Evolutionary conservation across 2,113 vertebrate species (phyloP).

Genomic region (Scolopax mira): DNA sequence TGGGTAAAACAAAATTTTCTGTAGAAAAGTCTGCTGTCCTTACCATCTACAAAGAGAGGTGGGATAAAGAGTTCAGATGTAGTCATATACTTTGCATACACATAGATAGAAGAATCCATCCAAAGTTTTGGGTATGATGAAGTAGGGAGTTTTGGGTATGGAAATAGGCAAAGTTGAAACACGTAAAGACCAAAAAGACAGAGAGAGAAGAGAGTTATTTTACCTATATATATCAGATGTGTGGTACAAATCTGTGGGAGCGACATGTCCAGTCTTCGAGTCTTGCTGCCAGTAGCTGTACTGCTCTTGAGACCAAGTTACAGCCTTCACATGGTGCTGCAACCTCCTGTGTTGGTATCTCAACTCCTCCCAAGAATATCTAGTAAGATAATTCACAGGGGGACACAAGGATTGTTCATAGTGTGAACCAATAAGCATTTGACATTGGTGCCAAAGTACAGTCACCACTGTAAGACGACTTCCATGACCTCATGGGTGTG

Average conservation of each 20-base stretch:
- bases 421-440: neutral
- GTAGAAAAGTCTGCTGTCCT: neutral
- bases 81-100: neutral
- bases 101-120: neutral
- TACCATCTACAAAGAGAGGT: accelerated
- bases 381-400: neutral
- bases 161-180: neutral
- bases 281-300: neutral
- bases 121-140: neutral
- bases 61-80: neutral
- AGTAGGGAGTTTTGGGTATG: neutral
- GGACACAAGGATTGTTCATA: neutral
- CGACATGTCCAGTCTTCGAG: accelerated
- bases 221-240: neutral
- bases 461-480: neutral
- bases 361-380: neutral
- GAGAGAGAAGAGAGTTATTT: neutral
- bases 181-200: neutral
- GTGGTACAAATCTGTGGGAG: neutral
- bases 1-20: neutral
- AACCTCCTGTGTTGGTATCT: neutral
- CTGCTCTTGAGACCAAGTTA: neutral
- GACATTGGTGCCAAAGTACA: neutral
- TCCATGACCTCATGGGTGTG: neutral
- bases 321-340: neutral